Conservation (phyloP, 2,797 vertebrate species). For the Phylloscopus collybita region DNA sequence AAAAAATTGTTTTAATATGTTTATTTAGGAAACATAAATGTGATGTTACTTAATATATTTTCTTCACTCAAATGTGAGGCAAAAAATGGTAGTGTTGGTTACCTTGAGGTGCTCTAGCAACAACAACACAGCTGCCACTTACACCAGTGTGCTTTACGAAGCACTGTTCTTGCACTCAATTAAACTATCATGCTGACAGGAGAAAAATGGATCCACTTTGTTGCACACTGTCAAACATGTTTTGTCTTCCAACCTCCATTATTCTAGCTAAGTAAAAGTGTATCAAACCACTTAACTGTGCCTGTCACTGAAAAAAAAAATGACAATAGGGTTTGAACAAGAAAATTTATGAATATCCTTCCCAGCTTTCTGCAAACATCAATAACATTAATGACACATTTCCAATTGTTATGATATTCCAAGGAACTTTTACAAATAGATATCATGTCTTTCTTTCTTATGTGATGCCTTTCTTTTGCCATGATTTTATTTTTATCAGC, state of each 20-base stretch:
- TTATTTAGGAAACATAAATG: neutral
- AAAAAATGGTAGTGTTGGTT: neutral
- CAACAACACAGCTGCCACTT: neutral
- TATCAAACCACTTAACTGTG: neutral
- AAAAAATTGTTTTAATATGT: neutral
- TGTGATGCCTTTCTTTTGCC: neutral
- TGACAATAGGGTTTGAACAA: neutral
- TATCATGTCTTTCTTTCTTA: neutral
- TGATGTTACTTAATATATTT: neutral
- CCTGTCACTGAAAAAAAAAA: neutral
- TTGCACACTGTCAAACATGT: conserved; percentile 4
- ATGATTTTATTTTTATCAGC: neutral
- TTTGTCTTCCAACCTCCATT: conserved; percentile 13
- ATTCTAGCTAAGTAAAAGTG: conserved; percentile 23
- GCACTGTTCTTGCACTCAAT: neutral
- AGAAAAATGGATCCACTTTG: conserved; percentile 41
- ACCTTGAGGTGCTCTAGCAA: neutral
- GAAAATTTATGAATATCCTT: neutral
- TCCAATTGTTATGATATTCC: neutral
- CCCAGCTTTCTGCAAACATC: neutral
- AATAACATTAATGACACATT: neutral
- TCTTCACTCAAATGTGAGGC: neutral
- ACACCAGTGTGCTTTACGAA: neutral
- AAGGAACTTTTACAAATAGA: neutral
- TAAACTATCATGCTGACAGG: conserved; percentile 1